Evolutionary conservation across 1,140 invertebrate genomes (phyloP), one percentile per base, ranked within the genome.

Genomic region (Philotrypesis tridentata): DNA sequence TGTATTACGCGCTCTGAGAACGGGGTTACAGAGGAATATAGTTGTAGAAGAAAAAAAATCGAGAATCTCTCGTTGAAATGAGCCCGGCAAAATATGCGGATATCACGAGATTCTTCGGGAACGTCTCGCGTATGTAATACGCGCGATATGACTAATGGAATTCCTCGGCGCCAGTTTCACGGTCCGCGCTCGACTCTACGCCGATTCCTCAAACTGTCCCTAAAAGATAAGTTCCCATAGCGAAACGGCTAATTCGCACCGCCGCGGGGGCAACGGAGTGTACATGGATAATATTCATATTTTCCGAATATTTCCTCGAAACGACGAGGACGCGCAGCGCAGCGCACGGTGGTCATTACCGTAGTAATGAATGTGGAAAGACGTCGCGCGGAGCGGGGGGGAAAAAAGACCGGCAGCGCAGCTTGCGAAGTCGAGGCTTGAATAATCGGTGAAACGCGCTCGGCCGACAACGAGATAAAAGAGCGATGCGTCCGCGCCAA

Each of bases 371-470:
- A 67, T 67, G 63, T 67, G 63, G 63, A 29, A 67, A 67, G n/a
- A n/a, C n/a, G n/a, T n/a, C 63, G 9, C 63, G 48, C 27, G n/a
- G 29, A 31, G 12, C 25, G 63, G 9, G 9, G 33, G 33, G 33
- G 33, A 9, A 37, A 37, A 37, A 70, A 37, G 23, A 27, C 14
- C 61, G 25, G 11, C 61, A 29, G 1, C 61, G 61, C 23, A n/a
- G n/a, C n/a, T n/a, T n/a, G n/a, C n/a, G n/a, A n/a, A n/a, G n/a
- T n/a, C n/a, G 17, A 37, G 25, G 23, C 21, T 25, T 37, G 68
- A 70, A 40, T 33, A 70, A 70, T 37, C 68, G 68, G 68, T 37
- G 68, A 70, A 70, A 70, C 68, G 68, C 68, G 21, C 31, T n/a
- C 21, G 25, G 17, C 23, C 25, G 61, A 65, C n/a, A n/a, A n/a